Evolutionary conservation across 1,140 invertebrate species (phyloP), one percentile per base, ranked within the genome.

Genomic region (Pseudomyrmex concolor): DNA sequence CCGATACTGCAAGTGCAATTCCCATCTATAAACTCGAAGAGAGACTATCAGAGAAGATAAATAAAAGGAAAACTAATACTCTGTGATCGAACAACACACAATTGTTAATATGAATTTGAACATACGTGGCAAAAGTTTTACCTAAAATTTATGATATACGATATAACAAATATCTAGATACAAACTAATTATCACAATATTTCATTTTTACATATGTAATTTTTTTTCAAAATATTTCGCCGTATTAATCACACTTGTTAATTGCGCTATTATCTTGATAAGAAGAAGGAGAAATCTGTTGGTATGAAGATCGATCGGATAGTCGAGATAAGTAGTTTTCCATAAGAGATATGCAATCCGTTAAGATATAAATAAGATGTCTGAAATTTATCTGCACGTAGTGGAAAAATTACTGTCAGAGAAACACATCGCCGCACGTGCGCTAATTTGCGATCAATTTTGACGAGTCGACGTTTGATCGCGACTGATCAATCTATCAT

Each of bases 261-360:
- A 5, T n/a, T 15, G 12, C 25, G 2, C 25, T 12, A n/a, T 66
- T 34, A 34, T 34, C 34, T 34, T 34, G 34, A 34, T 34, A 34
- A 7, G 3, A 0, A 34, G 34, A n/a, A 12, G 10, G 22, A 64
- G 12, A 5, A 34, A 34, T 51, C 22, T 19, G n/a, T 9, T 43
- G 74, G 17, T 85, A 87, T 72, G 64, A 25, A 22, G 81, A 76
- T 45, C 22, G 71, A 87, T 85, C 82, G 76, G 76, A 17, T n/a
- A 10, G 3, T 25, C 62, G 22, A 34, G 72, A 85, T 73, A 84
- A 72, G 86, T 85, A 87, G 17, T 74, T 88, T 88, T 88, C 72
- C 72, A 34, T 55, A 25, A 77, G 43, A 57, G 51, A 83, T 71
- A 74, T 43, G 4, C 10, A 25, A 48, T 7, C 4, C 3, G 54